Evolutionary conservation across 2,797 vertebrate genomes (phyloP).

Genomic region (Gallirallus australis): DNA sequence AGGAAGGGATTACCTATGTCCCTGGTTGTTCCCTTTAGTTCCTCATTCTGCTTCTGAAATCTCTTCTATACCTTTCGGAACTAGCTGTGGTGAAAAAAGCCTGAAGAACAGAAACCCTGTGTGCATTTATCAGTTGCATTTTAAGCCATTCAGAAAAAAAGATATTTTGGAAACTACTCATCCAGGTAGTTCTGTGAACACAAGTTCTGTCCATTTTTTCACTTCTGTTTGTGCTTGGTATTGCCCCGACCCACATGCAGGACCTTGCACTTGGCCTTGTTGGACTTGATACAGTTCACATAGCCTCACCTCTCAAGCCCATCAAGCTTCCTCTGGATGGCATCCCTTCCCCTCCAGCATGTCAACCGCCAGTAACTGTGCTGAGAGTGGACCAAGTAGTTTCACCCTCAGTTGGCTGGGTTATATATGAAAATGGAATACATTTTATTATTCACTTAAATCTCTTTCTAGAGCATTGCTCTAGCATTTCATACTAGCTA

Average conservation of each 20-base stretch:
- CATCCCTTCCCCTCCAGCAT: no score
- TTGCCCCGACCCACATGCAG: no score
- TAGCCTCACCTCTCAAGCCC: no score
- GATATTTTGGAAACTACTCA: not conserved
- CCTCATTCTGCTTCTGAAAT: not conserved
- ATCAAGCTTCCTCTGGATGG: no score
- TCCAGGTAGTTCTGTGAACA: not conserved
- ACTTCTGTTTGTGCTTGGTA: not conserved
- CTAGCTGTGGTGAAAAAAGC: not conserved
- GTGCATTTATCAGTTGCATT: not conserved
- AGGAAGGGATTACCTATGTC: not conserved
- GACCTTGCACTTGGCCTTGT: no score
- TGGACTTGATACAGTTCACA: no score
- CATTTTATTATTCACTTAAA: not conserved
- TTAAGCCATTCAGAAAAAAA: not conserved
- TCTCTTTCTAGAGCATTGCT: not conserved
- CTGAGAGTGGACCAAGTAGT: no score
- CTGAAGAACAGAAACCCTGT: not conserved
- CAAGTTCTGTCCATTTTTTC: not conserved
- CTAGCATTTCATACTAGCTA: not conserved
- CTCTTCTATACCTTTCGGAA: not conserved
- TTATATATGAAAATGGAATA: not conserved
- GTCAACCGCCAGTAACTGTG: no score
- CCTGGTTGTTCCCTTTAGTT: not conserved
- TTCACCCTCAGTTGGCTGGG: not conserved